phyloP scores from a whole-genome alignment of 2,113 vertebrate species.

The Melanerpes aurifrons region DNA sequence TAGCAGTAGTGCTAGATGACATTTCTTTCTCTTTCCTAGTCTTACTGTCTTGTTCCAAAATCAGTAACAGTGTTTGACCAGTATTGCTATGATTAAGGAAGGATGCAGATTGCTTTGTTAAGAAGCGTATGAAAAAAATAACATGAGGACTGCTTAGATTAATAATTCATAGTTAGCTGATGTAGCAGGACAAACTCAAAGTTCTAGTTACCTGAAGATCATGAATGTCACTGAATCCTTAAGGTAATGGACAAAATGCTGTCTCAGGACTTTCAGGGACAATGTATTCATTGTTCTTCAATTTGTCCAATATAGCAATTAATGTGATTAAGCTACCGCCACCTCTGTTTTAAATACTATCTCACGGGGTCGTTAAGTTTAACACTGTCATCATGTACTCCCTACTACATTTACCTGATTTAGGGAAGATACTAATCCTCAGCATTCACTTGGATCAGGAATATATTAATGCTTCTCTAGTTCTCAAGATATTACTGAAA shows the following conservation, averaged over 20 bases:
- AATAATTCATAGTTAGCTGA: constrained; percentile 42
- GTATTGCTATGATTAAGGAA: not conserved
- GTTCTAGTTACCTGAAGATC: constrained; percentile 19
- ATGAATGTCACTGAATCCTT: constrained; percentile 43
- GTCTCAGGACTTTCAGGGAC: constrained; percentile 45
- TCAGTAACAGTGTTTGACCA: not conserved
- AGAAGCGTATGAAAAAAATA: not conserved
- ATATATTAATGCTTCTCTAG: constrained; percentile 3
- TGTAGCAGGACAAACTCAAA: not conserved
- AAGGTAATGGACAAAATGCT: constrained; percentile 26
- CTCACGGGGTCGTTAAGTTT: constrained; percentile 53
- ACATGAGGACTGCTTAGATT: not conserved
- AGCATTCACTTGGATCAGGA: not conserved
- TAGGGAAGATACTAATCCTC: constrained; percentile 15
- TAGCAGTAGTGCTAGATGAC: not conserved
- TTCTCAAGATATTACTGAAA: not conserved
- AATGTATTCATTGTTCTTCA: constrained; percentile 43
- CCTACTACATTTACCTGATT: constrained; percentile 41
- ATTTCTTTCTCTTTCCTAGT: not conserved
- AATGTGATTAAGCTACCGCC: constrained; percentile 50
- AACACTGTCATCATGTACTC: constrained; percentile 49
- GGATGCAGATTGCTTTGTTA: not conserved
- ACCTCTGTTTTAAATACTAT: constrained; percentile 52
- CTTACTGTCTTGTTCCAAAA: not conserved
- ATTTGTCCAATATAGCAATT: constrained; percentile 53